Percentiles rank a stretch among this genome's conserved stretches.
These are phyloP conservation scores for rat (Rattus norvegicus) DNA, from an alignment of 2,113 vertebrate species.

Conservation along the genomic window DNA sequence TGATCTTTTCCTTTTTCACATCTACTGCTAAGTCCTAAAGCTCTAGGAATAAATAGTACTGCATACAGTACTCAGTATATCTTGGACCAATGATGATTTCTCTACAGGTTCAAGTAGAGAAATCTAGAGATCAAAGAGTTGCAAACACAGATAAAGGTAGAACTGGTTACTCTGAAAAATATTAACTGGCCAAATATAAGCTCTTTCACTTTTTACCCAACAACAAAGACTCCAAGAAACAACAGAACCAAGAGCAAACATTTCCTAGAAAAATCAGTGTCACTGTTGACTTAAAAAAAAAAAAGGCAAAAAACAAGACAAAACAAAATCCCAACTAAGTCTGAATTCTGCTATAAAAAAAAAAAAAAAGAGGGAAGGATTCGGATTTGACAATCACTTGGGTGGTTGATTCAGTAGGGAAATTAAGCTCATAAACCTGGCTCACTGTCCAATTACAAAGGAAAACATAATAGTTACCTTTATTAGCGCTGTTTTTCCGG, in stretches of 20 bases:
- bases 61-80: not conserved
- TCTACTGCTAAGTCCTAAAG: not conserved
- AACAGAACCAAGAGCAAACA: not conserved
- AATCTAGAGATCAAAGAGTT: slow-evolving; percentile 28
- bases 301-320: no score
- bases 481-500: not conserved
- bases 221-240: slow-evolving; percentile 4
- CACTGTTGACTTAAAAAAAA: not conserved
- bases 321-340: not conserved
- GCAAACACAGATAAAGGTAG: not conserved
- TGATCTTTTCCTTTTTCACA: not conserved
- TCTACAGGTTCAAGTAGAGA: slow-evolving; percentile 3
- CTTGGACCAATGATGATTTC: not conserved
- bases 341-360: slow-evolving; percentile 8
- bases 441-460: not conserved
- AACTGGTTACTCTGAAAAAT: not conserved
- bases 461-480: slow-evolving; percentile 5
- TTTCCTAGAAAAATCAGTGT: slow-evolving; percentile 37
- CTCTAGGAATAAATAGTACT: not conserved
- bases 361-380: not conserved
- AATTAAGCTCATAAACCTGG: slow-evolving; percentile 16
- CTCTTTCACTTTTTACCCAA: slow-evolving; percentile 8
- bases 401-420: not conserved
- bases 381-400: not conserved
- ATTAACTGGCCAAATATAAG: not conserved